These are phyloP conservation scores for Muraenolepis orangiensis DNA, from an alignment of 2,797 vertebrate genomes.

Conservation along the genomic window DNA sequence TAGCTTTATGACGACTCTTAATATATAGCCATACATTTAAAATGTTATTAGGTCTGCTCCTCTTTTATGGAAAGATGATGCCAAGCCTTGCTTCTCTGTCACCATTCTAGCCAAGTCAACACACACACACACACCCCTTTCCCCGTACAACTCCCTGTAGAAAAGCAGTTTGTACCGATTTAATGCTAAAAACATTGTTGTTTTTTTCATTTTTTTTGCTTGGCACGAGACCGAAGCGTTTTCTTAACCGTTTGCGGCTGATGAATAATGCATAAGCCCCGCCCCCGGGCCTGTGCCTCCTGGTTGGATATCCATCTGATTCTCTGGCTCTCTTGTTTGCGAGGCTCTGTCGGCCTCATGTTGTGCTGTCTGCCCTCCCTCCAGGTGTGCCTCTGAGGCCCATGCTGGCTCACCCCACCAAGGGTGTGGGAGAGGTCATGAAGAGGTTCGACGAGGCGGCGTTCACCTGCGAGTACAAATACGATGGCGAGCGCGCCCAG, in stretches of 20 bases:
- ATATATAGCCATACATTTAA: not conserved
- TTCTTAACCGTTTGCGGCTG: not conserved
- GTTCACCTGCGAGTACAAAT: slow-evolving; percentile 94
- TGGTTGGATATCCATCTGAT: not conserved
- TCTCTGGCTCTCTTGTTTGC: not conserved
- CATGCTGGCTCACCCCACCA: slow-evolving; percentile 89
- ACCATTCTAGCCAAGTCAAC: too few species aligned
- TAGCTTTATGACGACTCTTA: not conserved
- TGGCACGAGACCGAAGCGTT: not conserved
- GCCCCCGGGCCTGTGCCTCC: not conserved
- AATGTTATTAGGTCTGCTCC: not conserved
- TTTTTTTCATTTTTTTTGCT: not conserved
- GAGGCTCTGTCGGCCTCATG: not conserved
- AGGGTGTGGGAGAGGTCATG: slow-evolving; percentile 84
- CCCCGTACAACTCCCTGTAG: not conserved
- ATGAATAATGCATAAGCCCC: not conserved
- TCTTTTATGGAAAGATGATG: not conserved
- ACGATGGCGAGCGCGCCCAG: slow-evolving; percentile 90
- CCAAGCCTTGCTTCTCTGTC: too few species aligned
- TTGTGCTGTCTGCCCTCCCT: not conserved
- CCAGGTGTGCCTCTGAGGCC: slow-evolving; percentile 85
- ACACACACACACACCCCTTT: not conserved
- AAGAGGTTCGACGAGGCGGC: slow-evolving; percentile 86
- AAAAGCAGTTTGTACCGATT: not conserved
- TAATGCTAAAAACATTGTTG: not conserved